These are phyloP conservation scores for Stegostoma tigrinum DNA, from an alignment of 2,113 vertebrate species.

Conservation along the genomic window DNA sequence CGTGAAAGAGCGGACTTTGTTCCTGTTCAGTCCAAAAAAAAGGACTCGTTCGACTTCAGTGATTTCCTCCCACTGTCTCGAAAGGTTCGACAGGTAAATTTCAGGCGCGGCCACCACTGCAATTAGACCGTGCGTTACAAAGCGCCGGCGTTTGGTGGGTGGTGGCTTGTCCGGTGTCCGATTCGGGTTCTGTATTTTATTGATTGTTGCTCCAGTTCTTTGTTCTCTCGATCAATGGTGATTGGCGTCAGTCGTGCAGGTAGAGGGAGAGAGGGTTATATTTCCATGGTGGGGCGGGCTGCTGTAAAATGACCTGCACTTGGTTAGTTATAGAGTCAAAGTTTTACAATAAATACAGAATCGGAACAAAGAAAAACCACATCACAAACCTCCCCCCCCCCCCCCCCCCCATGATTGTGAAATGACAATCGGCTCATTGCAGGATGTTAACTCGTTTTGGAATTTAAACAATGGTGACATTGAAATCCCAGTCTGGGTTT, in stretches of 20 bases:
- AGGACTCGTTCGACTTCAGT: neutral
- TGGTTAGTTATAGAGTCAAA: neutral
- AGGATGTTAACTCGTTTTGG: neutral
- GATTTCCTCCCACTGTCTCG: constrained; percentile 5
- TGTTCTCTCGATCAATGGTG: neutral
- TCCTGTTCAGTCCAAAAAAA: neutral
- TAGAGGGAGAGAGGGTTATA: neutral
- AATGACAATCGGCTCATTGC: neutral
- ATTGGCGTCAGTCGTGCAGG: neutral
- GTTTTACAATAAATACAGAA: neutral
- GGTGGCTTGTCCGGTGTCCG: neutral
- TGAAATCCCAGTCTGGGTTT: neutral
- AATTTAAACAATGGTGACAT: neutral
- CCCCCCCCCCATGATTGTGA: neutral
- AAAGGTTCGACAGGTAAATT: constrained; percentile 9
- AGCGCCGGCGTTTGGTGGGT: neutral
- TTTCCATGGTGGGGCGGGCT: neutral
- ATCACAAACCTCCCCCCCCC: no score
- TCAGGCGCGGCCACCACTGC: neutral
- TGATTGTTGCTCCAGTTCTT: no score
- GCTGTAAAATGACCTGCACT: neutral
- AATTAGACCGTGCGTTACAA: neutral
- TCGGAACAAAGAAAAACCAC: neutral
- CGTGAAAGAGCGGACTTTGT: neutral
- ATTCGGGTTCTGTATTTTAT: no score